Evolutionary conservation across 2,888 invertebrate species (phyloP), one percentile per base, ranked within the genome.

Genomic region (Melitaea athalia): DNA sequence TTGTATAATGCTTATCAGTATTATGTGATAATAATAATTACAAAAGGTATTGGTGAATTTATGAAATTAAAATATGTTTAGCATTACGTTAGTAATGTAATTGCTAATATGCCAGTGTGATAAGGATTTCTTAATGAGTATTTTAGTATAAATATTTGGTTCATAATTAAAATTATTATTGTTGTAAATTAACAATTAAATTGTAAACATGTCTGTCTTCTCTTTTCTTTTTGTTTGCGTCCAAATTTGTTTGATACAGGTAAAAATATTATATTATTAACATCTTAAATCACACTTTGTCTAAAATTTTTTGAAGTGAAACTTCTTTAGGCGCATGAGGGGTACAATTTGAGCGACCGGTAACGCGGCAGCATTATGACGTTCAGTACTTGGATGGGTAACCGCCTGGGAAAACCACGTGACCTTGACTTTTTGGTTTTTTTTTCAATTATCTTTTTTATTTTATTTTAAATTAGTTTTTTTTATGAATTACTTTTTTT

Each of bases 171-270:
- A 52, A 10, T 1, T 24, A 52, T 52, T 24, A 52, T 3, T 24
- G 15, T 17, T 10, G 17, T 17, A 52, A 12, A 10, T 52, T 11
- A 12, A 17, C 5, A 31, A 31, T 12, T 12, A 1, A 31, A 14
- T 17, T 53, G 15, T 31, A 43, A 76, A 69, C 72, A 85, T 85
- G 85, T 79, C 77, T 69, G 70, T 77, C 65, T 79, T 82, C 67
- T 69, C 75, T 10, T 15, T 84, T 8, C 38, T 83, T 12, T 63
- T 78, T 8, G 53, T 84, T 24, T 81, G 78, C 73, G 71, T 81
- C 64, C 78, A 81, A 59, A 79, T 77, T 59, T 78, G 81, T 71
- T 73, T 85, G 38, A 63, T 81, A 11, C 80, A 84, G 81, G 85
- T 84, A 75, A 76, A 55, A 24, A 63, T n/a, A n/a, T n/a, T n/a